Conservation (phyloP, 1,140 invertebrate species). For the Drosophila azteca region DNA sequence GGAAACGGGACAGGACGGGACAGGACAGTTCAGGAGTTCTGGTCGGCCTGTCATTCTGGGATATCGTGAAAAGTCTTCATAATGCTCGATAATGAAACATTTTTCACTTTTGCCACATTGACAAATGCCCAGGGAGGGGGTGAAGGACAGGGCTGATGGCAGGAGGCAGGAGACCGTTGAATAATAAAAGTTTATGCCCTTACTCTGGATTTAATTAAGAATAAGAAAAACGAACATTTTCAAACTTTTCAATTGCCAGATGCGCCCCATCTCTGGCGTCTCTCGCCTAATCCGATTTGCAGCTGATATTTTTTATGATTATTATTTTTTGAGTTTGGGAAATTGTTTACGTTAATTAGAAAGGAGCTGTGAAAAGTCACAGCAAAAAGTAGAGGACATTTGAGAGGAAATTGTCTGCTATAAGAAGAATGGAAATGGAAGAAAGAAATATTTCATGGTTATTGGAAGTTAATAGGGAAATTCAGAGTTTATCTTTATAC, state of each 20-base stretch:
- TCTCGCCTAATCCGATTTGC: slow-evolving; percentile 72
- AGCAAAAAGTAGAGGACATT: slow-evolving; percentile 7
- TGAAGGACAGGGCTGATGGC: neutral
- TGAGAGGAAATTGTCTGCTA: neutral
- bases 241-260: slow-evolving; percentile 80
- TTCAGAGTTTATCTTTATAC: too few species aligned
- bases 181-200: slow-evolving; percentile 80
- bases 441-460: too few species aligned
- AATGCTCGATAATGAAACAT: slow-evolving; percentile 77
- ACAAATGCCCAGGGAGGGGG: slow-evolving; percentile 39
- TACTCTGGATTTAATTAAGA: slow-evolving; percentile 79
- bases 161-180: slow-evolving; percentile 6
- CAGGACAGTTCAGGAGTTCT: slow-evolving; percentile 12
- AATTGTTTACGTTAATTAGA: slow-evolving; percentile 79
- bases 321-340: slow-evolving; percentile 45
- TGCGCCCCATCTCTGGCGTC: slow-evolving; percentile 31
- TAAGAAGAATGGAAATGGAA: slow-evolving; percentile 12
- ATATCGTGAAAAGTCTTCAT: slow-evolving; percentile 52
- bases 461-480: too few species aligned
- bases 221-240: slow-evolving; percentile 68
- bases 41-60: slow-evolving; percentile 47
- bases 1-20: slow-evolving; percentile 4
- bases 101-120: slow-evolving; percentile 64
- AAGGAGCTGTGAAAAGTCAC: slow-evolving; percentile 27
- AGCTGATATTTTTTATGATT: slow-evolving; percentile 74